A percentile compares a stretch with the other conserved stretches of the same genome.
Conservation (phyloP, 2,113 vertebrate species). For the Paralichthys olivaceus region DNA sequence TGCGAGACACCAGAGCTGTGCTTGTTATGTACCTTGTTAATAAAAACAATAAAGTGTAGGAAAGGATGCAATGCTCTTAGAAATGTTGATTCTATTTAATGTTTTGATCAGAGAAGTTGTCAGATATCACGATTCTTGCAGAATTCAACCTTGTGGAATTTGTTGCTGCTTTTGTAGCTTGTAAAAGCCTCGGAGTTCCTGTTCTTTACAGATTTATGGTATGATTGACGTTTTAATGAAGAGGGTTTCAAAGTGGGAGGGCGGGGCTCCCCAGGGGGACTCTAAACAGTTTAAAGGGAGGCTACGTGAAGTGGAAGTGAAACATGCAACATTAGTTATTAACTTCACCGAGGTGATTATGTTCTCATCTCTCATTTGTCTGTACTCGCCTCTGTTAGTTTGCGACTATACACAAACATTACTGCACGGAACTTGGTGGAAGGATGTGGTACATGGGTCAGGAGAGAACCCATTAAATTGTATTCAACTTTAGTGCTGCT, state of each 20-base stretch:
- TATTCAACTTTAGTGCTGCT: not conserved
- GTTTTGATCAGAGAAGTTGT: not conserved
- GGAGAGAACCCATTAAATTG: not conserved
- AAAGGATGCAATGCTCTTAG: not conserved
- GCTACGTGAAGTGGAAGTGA: not conserved
- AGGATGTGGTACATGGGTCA: not conserved
- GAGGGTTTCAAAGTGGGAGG: not conserved
- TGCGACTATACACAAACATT: not conserved
- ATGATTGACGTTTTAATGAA: not conserved
- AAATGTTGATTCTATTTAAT: not conserved
- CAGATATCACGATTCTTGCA: not conserved
- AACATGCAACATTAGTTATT: not conserved
- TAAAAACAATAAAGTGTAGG: not conserved
- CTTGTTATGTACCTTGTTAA: conserved; percentile 9
- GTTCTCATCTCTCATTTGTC: not conserved
- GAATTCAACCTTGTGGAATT: conserved; percentile 4
- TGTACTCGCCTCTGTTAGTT: not conserved
- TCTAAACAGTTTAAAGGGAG: not conserved
- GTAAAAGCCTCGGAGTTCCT: not conserved
- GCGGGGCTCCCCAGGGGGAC: not conserved
- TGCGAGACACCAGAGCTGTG: not conserved
- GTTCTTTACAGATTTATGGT: conserved; percentile 2
- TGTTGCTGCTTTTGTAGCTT: not conserved
- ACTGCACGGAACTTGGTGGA: not conserved
- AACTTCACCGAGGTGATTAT: not conserved